Evolutionary conservation across 2,888 invertebrate species (phyloP).

Genomic region (Pyrochroa serraticornis): DNA sequence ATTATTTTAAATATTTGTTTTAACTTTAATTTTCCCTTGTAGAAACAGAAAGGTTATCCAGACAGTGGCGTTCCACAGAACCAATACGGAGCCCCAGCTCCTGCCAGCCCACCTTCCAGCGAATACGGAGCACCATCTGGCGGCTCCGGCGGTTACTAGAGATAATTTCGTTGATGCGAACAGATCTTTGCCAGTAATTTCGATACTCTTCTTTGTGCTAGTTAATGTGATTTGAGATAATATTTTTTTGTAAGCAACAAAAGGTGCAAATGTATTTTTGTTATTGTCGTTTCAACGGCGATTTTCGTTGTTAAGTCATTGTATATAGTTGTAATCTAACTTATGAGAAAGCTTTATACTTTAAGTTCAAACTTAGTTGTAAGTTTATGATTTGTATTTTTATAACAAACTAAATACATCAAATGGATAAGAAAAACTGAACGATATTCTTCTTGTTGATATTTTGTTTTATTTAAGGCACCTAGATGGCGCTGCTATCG

Average conservation of each 20-base stretch:
- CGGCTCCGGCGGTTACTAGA: constrained; percentile 34
- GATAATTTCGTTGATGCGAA: not conserved
- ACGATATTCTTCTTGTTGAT: too few relatives aligned
- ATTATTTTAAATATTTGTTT: constrained; percentile 1
- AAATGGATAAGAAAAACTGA: not conserved
- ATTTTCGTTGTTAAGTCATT: constrained; percentile 14
- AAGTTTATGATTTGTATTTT: constrained; percentile 24
- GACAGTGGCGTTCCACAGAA: constrained; percentile 56
- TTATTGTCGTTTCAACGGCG: constrained; percentile 12
- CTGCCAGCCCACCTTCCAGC: constrained; percentile 58
- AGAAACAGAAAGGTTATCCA: constrained; percentile 57
- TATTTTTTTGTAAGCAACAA: constrained; percentile 18
- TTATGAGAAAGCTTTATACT: constrained; percentile 37
- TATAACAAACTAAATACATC: constrained; percentile 16
- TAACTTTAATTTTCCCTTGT: constrained; percentile 23
- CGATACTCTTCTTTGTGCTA: constrained; percentile 22
- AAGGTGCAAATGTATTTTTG: constrained; percentile 30
- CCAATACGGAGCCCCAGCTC: constrained; percentile 59
- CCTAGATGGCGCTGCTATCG: too few relatives aligned
- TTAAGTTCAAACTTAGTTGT: constrained; percentile 17
- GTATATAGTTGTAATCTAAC: constrained; percentile 33
- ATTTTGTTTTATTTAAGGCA: too few relatives aligned
- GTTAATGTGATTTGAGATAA: constrained; percentile 17
- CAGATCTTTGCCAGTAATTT: constrained; percentile 28
- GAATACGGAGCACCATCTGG: constrained; percentile 67